phyloP scores from a whole-genome alignment of 2,888 invertebrate species.

The Dicyrtoma fusca region DNA sequence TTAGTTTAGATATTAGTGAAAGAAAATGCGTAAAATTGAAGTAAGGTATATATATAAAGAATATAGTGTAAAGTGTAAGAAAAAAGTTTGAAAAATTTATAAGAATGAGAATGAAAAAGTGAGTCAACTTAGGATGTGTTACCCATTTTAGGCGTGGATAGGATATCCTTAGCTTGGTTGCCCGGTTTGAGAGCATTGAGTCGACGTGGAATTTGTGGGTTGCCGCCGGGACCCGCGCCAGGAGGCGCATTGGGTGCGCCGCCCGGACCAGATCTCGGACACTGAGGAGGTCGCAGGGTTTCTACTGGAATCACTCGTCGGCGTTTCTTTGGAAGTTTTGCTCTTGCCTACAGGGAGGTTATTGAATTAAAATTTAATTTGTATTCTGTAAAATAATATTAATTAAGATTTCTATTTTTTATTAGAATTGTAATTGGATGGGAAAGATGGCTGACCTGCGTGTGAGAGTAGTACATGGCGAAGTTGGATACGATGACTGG shows the following conservation, averaged over 20 bases:
- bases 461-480: constrained; percentile 94
- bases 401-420: not conserved
- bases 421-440: not conserved
- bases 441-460: constrained; percentile 61
- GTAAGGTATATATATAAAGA: not conserved
- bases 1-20: not conserved
- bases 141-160: constrained; percentile 77
- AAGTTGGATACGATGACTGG: constrained; percentile 99
- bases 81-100: too few relatives aligned
- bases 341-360: constrained; percentile 87
- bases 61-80: not conserved
- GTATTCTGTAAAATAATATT: too few relatives aligned
- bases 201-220: constrained; percentile 62
- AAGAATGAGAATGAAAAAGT: not conserved
- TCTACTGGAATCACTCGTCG: constrained; percentile 96
- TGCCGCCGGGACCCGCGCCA: constrained; percentile 53
- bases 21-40: not conserved
- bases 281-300: constrained; percentile 74
- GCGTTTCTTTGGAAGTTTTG: constrained; percentile 97
- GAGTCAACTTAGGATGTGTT: too few relatives aligned
- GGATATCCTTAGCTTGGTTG: constrained; percentile 76
- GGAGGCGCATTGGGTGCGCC: constrained; percentile 61
- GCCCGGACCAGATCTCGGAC: constrained; percentile 61
- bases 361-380: too few relatives aligned
- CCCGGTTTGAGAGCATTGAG: constrained; percentile 88